phyloP scores from a whole-genome alignment of 2,113 vertebrate genomes.

The Actenoides hombroni region DNA sequence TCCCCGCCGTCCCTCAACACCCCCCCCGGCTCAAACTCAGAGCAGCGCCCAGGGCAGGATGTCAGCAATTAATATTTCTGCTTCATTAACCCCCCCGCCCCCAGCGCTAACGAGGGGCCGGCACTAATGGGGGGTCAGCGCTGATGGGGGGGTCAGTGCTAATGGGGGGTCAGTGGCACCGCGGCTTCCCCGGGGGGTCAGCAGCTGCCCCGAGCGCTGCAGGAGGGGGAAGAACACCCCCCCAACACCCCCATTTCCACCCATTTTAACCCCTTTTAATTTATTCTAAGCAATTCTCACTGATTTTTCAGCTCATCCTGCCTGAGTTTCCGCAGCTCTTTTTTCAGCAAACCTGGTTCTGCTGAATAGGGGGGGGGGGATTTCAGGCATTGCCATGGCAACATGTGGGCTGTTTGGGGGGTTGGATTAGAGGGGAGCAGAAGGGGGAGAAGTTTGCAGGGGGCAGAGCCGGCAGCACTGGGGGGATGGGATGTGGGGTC shows the following conservation, averaged over 20 bases:
- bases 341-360: background rate
- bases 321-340: fast-evolving
- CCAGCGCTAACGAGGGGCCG: background rate
- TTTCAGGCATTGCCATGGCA: constrained; percentile 49
- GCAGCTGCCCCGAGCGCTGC: background rate
- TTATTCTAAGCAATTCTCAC: too few relatives aligned
- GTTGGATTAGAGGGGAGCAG: background rate
- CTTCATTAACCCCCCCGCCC: background rate
- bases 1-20: background rate
- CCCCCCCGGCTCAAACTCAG: background rate
- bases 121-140: too few relatives aligned
- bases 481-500: background rate
- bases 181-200: background rate
- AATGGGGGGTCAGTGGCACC: background rate
- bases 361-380: background rate
- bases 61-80: background rate
- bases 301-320: too few relatives aligned
- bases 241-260: background rate
- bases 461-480: background rate
- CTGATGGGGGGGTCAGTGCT: too few relatives aligned
- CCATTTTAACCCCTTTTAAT: background rate
- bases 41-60: too few relatives aligned
- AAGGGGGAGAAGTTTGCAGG: background rate
- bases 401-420: background rate
- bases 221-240: background rate